phyloP scores from a whole-genome alignment of 1,140 invertebrate genomes.

The Anastrepha obliqua region DNA sequence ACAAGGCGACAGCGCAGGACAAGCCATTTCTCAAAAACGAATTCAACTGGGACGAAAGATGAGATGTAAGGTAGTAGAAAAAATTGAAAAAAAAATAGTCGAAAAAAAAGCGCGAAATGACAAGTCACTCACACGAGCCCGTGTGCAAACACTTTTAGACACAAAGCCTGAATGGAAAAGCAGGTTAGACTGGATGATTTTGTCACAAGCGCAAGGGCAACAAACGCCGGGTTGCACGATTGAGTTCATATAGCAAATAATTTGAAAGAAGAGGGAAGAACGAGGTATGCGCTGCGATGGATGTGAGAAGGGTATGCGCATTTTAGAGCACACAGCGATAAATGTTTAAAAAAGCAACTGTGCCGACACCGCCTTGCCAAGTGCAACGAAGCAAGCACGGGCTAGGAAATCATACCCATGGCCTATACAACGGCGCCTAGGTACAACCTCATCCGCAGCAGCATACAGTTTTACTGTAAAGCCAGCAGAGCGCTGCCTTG shows the following conservation, averaged over 20 bases:
- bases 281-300: background rate
- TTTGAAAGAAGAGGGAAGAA: background rate
- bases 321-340: background rate
- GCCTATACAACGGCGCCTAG: background rate
- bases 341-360: background rate
- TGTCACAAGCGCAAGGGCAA: conserved; percentile 20
- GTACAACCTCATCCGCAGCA: background rate
- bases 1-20: conserved; percentile 8
- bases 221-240: background rate
- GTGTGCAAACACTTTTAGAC: background rate
- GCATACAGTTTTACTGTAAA: background rate
- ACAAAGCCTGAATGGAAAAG: conserved; percentile 26
- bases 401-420: background rate
- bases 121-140: background rate
- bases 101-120: background rate
- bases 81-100: background rate
- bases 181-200: conserved; percentile 39
- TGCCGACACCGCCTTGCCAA: background rate
- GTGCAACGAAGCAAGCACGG: conserved; percentile 9
- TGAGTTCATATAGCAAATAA: conserved; percentile 17
- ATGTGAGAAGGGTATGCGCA: background rate
- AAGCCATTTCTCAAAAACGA: conserved; percentile 37
- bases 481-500: background rate
- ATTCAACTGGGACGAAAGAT: conserved; percentile 45
- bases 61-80: background rate